phyloP scores from a whole-genome alignment of 2,888 invertebrate genomes.

The Meta bourneti region DNA sequence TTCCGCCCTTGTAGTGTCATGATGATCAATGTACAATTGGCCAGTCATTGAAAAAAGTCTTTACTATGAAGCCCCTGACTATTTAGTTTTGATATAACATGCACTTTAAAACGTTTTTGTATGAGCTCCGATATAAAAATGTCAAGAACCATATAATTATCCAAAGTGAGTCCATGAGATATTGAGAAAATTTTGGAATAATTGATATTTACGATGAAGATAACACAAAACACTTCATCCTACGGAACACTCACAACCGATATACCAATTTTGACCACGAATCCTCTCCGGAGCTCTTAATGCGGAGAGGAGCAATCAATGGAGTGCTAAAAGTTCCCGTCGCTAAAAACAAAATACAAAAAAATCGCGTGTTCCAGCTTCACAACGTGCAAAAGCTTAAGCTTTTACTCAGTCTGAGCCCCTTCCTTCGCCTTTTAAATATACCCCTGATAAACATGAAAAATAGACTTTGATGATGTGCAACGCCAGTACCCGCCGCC shows the following conservation, averaged over 20 bases:
- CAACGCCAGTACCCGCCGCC: background rate
- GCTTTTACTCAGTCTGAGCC: background rate
- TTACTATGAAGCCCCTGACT: no score
- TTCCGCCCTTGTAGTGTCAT: no score
- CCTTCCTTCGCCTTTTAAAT: slow-evolving; percentile 47
- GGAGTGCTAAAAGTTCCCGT: slow-evolving; percentile 1
- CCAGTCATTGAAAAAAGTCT: no score
- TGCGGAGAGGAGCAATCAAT: background rate
- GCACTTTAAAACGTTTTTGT: no score
- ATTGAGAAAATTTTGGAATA: background rate
- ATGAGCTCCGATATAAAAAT: no score
- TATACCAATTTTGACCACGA: no score
- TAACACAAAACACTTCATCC: background rate
- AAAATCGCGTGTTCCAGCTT: slow-evolving; percentile 32
- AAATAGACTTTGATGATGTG: slow-evolving; percentile 51
- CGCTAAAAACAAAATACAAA: background rate
- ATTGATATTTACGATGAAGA: background rate
- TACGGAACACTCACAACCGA: background rate
- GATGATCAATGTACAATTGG: no score
- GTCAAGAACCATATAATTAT: no score
- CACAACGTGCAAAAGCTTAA: slow-evolving; percentile 20
- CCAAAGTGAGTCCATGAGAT: background rate
- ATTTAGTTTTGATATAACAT: no score
- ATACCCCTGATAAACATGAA: slow-evolving; percentile 66
- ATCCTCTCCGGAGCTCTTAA: no score